Evolutionary conservation across 2,113 vertebrate genomes (phyloP).

Genomic region (Strigops habroptila): DNA sequence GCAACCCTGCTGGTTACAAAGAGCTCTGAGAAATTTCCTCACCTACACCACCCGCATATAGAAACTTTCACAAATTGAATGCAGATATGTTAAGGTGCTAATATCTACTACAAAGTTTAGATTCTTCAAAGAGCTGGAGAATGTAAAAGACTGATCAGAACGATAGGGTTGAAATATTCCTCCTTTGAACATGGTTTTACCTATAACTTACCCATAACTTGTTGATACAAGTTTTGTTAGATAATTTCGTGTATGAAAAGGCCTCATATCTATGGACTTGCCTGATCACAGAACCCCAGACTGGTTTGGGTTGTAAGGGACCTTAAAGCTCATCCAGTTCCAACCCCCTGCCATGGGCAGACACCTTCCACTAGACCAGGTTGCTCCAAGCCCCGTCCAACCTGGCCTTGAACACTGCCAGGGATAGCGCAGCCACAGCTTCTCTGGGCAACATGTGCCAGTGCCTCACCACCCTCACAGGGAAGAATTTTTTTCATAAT

Average conservation of each 20-base stretch:
- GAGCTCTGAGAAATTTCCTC: background rate
- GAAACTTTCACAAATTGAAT: background rate
- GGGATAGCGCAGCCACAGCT: background rate
- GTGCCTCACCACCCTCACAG: background rate
- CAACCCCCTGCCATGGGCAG: background rate
- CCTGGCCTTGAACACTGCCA: background rate
- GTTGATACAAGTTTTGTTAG: accelerated
- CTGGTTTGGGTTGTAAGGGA: background rate
- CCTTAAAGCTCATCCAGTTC: background rate
- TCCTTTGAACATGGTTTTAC: background rate
- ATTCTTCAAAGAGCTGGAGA: background rate
- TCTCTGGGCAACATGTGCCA: background rate
- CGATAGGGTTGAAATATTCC: accelerated
- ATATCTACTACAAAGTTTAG: background rate
- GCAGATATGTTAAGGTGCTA: background rate
- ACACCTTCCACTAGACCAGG: background rate
- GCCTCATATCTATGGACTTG: background rate
- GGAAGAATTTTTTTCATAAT: background rate
- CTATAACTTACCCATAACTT: background rate
- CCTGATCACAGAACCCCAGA: background rate
- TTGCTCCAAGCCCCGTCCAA: background rate
- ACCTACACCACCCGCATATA: background rate
- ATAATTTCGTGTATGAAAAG: background rate
- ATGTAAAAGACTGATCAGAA: background rate
- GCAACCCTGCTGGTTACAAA: background rate